Base-by-base conservation (phyloP, 2,797 vertebrate genomes). In the Phoeniculus purpureus region DNA sequence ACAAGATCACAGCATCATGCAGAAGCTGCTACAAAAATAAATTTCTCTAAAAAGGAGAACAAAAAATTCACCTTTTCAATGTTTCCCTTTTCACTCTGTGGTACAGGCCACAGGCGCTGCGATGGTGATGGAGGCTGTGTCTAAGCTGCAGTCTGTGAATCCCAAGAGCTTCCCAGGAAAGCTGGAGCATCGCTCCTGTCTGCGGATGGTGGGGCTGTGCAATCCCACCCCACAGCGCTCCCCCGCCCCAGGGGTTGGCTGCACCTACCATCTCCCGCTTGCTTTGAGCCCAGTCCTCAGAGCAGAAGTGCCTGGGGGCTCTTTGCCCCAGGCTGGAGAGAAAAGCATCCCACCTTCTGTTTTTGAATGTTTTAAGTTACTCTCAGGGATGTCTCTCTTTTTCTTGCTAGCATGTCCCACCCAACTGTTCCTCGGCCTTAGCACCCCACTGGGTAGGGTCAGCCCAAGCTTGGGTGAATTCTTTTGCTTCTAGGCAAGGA, bases 11-110 rank as follows among this genome's bases (percentile, higher is more conserved):
- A 94, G 90, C 78, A 86, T 93, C 97, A 96, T 96, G 97, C 97
- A 96, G 96, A 94, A 95, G 93, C 95, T 92, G 89, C 95, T 92
- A 93, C 91, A 85, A 93, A 97, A 96, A 92, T 79, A 94, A 93
- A 89, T 62, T 87, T 87, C 68, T 91, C 93, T 95, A 89, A 87
- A 87, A 90, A 84, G 45, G 27, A 78, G 10, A 25, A 32, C 52
- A 71, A 87, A 40, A 31, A 43, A 43, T 43, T 40, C 25, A 37
- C 25, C 15, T 34, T 51, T 78, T 82, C 74, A 67, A 66, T 47
- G 66, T 47, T 32, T 15, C 60, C 7, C 45, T 23, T 32, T 47
- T 15, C 58, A 45, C 6, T 7, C 75, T 74, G 62, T 65, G 81
- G 87, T 83, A 65, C 29, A 59, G 71, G 47, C 76, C 68, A 90